These are phyloP conservation scores for Meta bourneti DNA, from an alignment of 2,888 invertebrate species.

Conservation along the genomic window DNA sequence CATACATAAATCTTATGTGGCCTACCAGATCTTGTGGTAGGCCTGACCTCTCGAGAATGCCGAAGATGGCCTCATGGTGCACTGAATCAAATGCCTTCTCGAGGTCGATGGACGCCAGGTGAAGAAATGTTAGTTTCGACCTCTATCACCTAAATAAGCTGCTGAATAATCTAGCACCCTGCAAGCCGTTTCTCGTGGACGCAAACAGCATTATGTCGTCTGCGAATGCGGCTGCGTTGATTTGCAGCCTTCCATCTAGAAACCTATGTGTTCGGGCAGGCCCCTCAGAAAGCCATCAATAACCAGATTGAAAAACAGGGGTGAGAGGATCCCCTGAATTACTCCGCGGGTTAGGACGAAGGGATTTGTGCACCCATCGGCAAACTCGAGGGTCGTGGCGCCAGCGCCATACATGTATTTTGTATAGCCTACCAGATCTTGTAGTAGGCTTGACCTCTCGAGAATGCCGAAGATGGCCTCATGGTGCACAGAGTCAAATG, in stretches of 20 bases:
- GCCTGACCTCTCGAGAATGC: background rate
- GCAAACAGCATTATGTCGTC: background rate
- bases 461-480: background rate
- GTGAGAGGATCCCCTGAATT: too few species aligned
- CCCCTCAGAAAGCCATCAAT: background rate
- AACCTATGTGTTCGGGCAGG: too few species aligned
- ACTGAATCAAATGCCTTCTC: background rate
- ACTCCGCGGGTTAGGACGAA: too few species aligned
- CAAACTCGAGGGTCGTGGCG: too few species aligned
- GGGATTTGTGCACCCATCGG: too few species aligned
- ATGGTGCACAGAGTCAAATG: too few species aligned
- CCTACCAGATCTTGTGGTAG: background rate
- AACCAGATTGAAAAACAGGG: too few species aligned
- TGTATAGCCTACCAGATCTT: too few species aligned
- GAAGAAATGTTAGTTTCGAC: too few species aligned
- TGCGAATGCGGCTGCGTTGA: background rate
- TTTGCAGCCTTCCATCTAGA: background rate
- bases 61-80: background rate
- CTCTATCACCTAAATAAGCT: background rate
- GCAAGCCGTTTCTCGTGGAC: background rate
- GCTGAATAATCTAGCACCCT: background rate
- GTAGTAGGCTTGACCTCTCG: too few species aligned
- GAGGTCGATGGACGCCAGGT: background rate
- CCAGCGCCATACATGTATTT: too few species aligned
- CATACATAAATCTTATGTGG: background rate